phyloP scores from a whole-genome alignment of 2,888 invertebrate genomes.

The Cremastobaeus sp. region DNA sequence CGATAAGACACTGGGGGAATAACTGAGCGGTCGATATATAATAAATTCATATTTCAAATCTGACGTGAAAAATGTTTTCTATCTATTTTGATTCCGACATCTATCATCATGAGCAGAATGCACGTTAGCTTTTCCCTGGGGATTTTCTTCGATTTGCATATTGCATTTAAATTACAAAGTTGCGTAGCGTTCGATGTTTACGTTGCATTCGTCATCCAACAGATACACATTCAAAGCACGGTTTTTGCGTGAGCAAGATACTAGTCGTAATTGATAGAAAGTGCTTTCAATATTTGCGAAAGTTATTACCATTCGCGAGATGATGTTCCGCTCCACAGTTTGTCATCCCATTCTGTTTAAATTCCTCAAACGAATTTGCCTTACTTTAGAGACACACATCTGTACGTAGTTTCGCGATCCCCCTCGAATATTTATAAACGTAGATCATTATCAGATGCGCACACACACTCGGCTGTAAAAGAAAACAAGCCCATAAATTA shows the following conservation, averaged over 20 bases:
- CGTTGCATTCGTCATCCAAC: conserved; percentile 55
- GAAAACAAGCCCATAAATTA: conserved; percentile 11
- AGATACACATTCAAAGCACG: conserved; percentile 41
- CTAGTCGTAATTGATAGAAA: conserved; percentile 51
- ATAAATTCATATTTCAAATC: conserved; percentile 62
- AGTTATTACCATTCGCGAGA: conserved; percentile 39
- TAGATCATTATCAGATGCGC: too few relatives aligned
- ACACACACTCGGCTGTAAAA: too few relatives aligned
- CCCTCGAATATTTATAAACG: neutral
- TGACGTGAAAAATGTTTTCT: conserved; percentile 61
- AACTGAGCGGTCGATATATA: conserved; percentile 57
- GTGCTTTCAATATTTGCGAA: conserved; percentile 52
- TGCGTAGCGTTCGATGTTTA: conserved; percentile 59
- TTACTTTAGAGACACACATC: neutral
- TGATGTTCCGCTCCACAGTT: conserved; percentile 15
- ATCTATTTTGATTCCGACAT: conserved; percentile 59
- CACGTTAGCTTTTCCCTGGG: conserved; percentile 53
- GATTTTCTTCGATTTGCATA: conserved; percentile 61
- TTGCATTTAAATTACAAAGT: conserved; percentile 62
- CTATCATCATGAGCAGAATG: conserved; percentile 59
- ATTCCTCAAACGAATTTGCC: neutral
- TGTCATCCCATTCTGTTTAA: conserved; percentile 8
- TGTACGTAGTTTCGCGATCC: neutral
- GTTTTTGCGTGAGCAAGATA: conserved; percentile 52
- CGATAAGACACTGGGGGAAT: conserved; percentile 46